Evolutionary conservation across 2,888 invertebrate species (phyloP), one percentile per base, ranked within the genome.

Genomic region (Maniola hyperantus): DNA sequence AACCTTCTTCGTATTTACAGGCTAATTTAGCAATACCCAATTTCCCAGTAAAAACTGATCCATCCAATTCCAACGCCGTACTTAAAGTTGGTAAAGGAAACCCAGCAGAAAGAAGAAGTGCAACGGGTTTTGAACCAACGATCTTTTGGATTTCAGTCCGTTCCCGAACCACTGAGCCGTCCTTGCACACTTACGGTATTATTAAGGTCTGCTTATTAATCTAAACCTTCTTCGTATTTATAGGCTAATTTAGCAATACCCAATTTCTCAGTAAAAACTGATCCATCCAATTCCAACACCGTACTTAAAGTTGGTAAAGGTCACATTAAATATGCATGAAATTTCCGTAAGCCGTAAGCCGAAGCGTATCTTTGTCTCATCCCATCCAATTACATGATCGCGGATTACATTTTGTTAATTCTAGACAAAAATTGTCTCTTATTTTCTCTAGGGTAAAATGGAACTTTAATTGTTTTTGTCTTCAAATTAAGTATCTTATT

Each of bases 281-380:
- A 48, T 59, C 15, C 10, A 15, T 48, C 8, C 8, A 48, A 18
- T 48, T 18, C 26, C 59, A 46, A n/a, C 26, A 13, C 7, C 44
- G 33, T 5, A 33, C 33, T 60, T 33, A 26, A 13, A 48, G 59
- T 33, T 34, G 34, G 33, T 48, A 33, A 46, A 60, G 20, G 36
- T 61, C 36, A 36, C 50, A 50, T 42, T 42, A 57, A 42, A 13
- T 57, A 57, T 57, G 57, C 57, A 57, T 57, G 57, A 57, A 57
- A 57, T 57, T 57, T 26, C 18, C 57, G 26, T 42, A 13, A 57
- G 7, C 57, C 39, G 50, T 57, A 39, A n/a, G 26, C 26, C 26
- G 26, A 26, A 26, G 34, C 54, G 34, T 54, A 57, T 57, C 39
- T 57, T 57, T 13, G 20, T 57, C 57, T 39, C 39, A 36, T 54